Base-by-base conservation (phyloP, 2,113 vertebrate genomes). In the Labeo catla region DNA sequence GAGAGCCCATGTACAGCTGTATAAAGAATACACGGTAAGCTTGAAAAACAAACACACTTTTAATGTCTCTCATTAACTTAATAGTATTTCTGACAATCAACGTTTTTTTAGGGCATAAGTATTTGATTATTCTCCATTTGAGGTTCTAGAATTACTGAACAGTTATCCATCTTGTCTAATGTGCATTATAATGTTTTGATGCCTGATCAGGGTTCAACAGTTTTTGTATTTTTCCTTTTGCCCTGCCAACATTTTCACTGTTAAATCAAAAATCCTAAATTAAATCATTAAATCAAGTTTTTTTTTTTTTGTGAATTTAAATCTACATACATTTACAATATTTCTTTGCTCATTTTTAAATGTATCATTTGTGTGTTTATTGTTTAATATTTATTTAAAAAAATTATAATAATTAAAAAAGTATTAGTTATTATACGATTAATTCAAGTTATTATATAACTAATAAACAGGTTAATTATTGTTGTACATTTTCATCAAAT, bases 21-120 rank as follows among this genome's bases (percentile, higher is more conserved):
- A 97, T 45, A 96, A 96, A 89, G 96, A 97, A 63, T 98, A 98
- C 82, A 93, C 92, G 96, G 98, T 99, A 91, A 91, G 92, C 15
- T 45, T 52, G 68, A 19, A 34, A 28, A 72, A 28, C 49, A 39
- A 39, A 76, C 57, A 19, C 61, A 70, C 49, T 74, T 50, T 3
- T 65, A 28, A 36, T 43, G 82, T 73, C 68, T 10, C 6, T 43
- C 49, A 73, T 13, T 9, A 36, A 28, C 73, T 28, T 76, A 16
- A 34, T n/a, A 28, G 23, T 54, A 52, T 77, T 77, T 77, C 7
- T 77, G 8, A 36, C 2, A 21, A 16, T 57, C 8, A 39, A 52
- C 4, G 8, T 8, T 43, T 70, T 70, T 15, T 70, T 70, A 43
- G 66, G 59, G 59, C 59, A 23, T 8, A 61, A 2, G 39, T n/a